A percentile compares a stretch with the other conserved stretches of the same genome.
phyloP scores from a whole-genome alignment of 2,888 invertebrate species.

The Fragum fragum region DNA sequence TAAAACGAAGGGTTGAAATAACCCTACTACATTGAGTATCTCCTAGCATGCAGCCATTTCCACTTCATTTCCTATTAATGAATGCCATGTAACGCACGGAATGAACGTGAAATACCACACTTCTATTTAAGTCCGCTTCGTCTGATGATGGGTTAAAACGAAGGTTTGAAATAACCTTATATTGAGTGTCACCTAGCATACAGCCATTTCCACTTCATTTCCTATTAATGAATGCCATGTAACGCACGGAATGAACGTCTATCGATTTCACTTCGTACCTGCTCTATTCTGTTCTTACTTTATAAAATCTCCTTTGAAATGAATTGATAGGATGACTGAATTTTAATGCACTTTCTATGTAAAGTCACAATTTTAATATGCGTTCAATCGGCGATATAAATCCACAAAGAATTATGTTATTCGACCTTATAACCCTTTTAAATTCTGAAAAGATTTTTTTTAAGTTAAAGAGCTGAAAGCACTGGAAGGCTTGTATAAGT shows the following conservation, averaged over 20 bases:
- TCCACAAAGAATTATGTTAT: too few species aligned
- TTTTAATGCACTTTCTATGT: background rate
- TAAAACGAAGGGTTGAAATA: too few species aligned
- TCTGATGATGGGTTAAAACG: too few species aligned
- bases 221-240: background rate
- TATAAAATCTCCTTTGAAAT: background rate
- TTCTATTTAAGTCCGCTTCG: too few species aligned
- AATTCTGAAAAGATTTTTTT: too few species aligned
- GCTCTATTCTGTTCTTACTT: background rate
- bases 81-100: background rate
- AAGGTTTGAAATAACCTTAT: background rate
- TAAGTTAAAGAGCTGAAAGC: too few species aligned
- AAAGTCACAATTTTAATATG: background rate
- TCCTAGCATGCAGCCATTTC: background rate
- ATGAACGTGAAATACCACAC: too few species aligned
- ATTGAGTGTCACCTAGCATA: slow-evolving; percentile 8
- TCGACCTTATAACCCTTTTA: too few species aligned
- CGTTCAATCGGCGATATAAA: too few species aligned
- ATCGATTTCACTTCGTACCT: slow-evolving; percentile 5
- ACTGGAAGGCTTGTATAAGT: too few species aligned
- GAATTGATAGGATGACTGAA: background rate
- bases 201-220: slow-evolving; percentile 10
- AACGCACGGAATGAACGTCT: background rate
- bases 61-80: slow-evolving; percentile 11
- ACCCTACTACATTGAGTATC: background rate